Conservation (phyloP, 2,113 vertebrate genomes). For the Suncus etruscus region DNA sequence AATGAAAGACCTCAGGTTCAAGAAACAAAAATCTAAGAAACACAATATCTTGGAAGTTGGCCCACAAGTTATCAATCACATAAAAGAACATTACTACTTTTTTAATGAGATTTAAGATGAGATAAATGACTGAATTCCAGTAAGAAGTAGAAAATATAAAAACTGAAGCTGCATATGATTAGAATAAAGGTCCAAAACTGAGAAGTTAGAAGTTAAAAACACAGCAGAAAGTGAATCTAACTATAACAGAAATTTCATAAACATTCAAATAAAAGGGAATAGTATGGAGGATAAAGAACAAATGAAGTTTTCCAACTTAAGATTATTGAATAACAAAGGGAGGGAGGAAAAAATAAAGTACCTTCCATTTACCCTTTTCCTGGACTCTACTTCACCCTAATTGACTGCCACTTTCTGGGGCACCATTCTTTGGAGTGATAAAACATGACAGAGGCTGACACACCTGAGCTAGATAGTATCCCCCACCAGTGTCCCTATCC, state of each 20-base stretch:
- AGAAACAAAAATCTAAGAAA: slow-evolving; percentile 53
- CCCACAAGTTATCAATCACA: slow-evolving; percentile 50
- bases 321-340: background rate
- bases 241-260: background rate
- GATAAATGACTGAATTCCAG: slow-evolving; percentile 44
- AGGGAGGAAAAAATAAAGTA: background rate
- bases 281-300: background rate
- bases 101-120: slow-evolving; percentile 66
- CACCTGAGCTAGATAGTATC: no score
- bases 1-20: slow-evolving; percentile 37
- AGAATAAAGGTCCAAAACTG: slow-evolving; percentile 55
- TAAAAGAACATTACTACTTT: slow-evolving; percentile 37
- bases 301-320: slow-evolving; percentile 35
- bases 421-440: background rate
- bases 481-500: no score
- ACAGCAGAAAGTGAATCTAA: slow-evolving; percentile 27
- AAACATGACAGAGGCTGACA: no score
- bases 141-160: slow-evolving; percentile 42
- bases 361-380: background rate
- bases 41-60: slow-evolving; percentile 21
- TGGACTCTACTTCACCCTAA: background rate
- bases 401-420: background rate
- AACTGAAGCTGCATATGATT: slow-evolving; percentile 11
- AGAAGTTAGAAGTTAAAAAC: slow-evolving; percentile 31
- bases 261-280: background rate